Conservation (phyloP, 1,140 invertebrate species). For the Anoplolepis gracilipes region DNA sequence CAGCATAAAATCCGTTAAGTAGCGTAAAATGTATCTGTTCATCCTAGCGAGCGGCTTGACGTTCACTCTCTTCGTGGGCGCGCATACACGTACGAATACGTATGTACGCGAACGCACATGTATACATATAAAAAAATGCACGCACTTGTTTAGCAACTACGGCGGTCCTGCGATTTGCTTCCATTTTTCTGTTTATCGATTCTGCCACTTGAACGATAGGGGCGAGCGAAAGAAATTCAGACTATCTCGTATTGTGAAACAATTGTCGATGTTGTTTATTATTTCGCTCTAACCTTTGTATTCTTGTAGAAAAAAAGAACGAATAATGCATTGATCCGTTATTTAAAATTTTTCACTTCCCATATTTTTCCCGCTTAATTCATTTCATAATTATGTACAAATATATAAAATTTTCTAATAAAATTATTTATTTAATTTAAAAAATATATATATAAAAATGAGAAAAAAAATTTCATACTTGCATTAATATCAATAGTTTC, state of each 20-base stretch:
- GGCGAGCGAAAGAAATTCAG: constrained; percentile 70
- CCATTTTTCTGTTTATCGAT: constrained; percentile 76
- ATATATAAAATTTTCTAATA: not conserved
- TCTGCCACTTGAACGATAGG: constrained; percentile 77
- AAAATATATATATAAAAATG: not conserved
- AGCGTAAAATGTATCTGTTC: constrained; percentile 82
- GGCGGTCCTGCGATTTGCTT: constrained; percentile 61
- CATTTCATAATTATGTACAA: not conserved
- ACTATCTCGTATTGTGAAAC: constrained; percentile 55
- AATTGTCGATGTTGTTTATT: constrained; percentile 45
- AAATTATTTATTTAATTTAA: not conserved
- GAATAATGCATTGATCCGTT: not conserved
- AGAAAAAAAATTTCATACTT: not conserved
- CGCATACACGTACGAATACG: not conserved
- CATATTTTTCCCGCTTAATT: not conserved
- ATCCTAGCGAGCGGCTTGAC: constrained; percentile 71
- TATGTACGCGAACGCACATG: not conserved
- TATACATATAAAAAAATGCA: constrained; percentile 17
- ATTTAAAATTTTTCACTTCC: not conserved
- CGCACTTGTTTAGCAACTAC: not conserved
- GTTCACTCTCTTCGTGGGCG: constrained; percentile 42
- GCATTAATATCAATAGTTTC: not conserved
- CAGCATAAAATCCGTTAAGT: constrained; percentile 81
- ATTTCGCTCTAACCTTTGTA: constrained; percentile 31
- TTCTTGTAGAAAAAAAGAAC: not conserved